Base-by-base conservation (phyloP, 64 coral and sea anemone genomes). In the Stichodactyla mertensii region DNA sequence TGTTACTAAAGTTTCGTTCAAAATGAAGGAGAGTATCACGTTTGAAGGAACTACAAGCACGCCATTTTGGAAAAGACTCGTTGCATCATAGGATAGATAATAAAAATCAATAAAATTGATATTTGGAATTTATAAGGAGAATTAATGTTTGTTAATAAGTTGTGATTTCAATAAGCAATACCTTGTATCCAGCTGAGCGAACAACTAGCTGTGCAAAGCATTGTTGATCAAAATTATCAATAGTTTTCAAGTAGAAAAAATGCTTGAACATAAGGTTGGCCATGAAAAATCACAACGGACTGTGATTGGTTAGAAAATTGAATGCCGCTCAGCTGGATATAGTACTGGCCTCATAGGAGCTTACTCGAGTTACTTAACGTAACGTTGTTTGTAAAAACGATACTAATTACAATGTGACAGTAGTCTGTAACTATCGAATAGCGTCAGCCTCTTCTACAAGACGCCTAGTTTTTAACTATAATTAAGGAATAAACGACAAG, bases 301-400 rank as follows among this genome's bases (percentile, higher is more conserved):
- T 45, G 36, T 45, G 36, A 45, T 45, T 45, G 36, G 36, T 45
- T 45, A 45, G 0, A 45, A 45, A 0, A 45, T 45, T 45, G 0
- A 45, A 1, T 45, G 0, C 36, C 36, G 36, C 36, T 45, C 36
- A 45, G 3, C 36, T 45, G 36, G 36, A 45, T 14, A 74, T 12
- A 28, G 10, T 74, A 74, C 69, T 74, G 69, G 24, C 69, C 23
- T 74, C 69, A 74, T 74, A 74, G 3, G 69, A 74, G 69, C 69
- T 74, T 74, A 74, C 69, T 74, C 23, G 26, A 74, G 69, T 74
- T 74, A 74, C 69, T 74, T 27, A 74, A 74, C 69, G 69, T 74
- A 74, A 74, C 69, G 69, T 74, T 27, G 69, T 74, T 74, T 74
- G 69, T 74, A 74, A 74, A 74, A 74, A 74, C 69, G 10, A 31